Conservation (phyloP, 2,888 invertebrate species). For the Chaetoderma sp. region DNA sequence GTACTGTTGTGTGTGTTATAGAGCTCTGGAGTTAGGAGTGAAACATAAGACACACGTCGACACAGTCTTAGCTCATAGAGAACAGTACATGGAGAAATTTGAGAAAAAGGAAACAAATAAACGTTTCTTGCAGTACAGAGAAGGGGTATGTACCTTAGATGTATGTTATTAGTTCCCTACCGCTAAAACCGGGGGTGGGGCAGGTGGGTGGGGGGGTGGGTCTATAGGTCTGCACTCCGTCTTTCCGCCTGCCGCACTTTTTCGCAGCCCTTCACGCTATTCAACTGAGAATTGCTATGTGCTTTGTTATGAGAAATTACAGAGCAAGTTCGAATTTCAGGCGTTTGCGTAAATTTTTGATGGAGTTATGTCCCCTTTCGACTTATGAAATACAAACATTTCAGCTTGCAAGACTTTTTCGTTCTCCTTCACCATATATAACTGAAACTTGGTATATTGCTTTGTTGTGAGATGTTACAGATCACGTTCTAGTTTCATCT, state of each 20-base stretch:
- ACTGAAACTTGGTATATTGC: no score
- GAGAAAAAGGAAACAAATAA: constrained; percentile 70
- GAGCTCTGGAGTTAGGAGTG: constrained; percentile 81
- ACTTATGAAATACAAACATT: no score
- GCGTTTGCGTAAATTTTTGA: no score
- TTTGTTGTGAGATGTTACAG: no score
- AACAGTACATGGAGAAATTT: constrained; percentile 75
- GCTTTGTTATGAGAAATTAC: no score
- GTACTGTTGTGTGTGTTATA: constrained; percentile 52
- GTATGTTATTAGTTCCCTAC: neutral
- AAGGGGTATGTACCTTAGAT: constrained; percentile 63
- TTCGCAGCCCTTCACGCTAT: neutral
- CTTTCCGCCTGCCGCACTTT: neutral
- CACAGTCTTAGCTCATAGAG: constrained; percentile 78
- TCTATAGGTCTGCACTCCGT: no score
- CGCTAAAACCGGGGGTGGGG: neutral
- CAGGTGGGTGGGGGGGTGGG: constrained; percentile 22
- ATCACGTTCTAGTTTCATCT: no score
- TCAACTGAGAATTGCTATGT: neutral
- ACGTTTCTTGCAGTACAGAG: constrained; percentile 64
- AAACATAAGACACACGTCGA: constrained; percentile 81
- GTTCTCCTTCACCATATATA: no score
- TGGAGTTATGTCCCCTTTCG: no score
- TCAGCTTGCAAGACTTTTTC: no score
- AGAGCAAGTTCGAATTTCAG: no score